Evolutionary conservation across 2,113 vertebrate genomes (phyloP).

Genomic region (Hippoglossus stenolepis): DNA sequence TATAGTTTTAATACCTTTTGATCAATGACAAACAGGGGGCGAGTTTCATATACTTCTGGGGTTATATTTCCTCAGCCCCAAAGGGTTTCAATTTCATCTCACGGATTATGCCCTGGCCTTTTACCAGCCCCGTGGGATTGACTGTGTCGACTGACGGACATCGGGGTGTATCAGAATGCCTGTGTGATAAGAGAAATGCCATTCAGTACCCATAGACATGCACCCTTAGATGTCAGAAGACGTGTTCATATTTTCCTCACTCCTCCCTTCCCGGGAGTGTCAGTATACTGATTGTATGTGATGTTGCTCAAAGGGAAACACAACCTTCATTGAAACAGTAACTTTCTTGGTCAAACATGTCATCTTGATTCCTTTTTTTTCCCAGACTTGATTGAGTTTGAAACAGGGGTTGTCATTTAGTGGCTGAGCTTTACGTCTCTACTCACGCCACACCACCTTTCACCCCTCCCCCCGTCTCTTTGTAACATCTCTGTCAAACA

Average conservation of each 20-base stretch:
- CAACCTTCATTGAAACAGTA: neutral
- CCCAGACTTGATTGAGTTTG: neutral
- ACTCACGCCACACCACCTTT: too few species aligned
- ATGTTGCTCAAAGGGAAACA: conserved; percentile 7
- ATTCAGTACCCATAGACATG: conserved; percentile 24
- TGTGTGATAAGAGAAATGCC: conserved; percentile 26
- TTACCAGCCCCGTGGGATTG: conserved; percentile 49
- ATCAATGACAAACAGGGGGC: conserved; percentile 59
- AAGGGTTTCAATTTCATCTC: conserved; percentile 71
- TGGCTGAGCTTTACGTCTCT: neutral
- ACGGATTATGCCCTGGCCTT: conserved; percentile 55
- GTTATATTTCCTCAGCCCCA: conserved; percentile 46
- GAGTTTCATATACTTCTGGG: conserved; percentile 55
- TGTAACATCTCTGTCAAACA: conserved; percentile 31
- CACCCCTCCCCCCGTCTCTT: neutral
- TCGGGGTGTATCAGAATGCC: conserved; percentile 39
- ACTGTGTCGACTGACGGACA: conserved; percentile 28
- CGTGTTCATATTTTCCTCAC: neutral
- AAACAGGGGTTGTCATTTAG: conserved; percentile 1
- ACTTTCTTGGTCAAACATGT: conserved; percentile 7
- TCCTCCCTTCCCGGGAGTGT: conserved; percentile 13
- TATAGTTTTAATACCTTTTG: conserved; percentile 68
- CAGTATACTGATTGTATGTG: neutral
- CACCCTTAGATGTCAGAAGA: conserved; percentile 25
- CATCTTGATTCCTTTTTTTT: neutral